These are phyloP conservation scores for Enteromius unitaeniatus DNA, from an alignment of 2,797 vertebrate genomes.

Conservation along the genomic window DNA sequence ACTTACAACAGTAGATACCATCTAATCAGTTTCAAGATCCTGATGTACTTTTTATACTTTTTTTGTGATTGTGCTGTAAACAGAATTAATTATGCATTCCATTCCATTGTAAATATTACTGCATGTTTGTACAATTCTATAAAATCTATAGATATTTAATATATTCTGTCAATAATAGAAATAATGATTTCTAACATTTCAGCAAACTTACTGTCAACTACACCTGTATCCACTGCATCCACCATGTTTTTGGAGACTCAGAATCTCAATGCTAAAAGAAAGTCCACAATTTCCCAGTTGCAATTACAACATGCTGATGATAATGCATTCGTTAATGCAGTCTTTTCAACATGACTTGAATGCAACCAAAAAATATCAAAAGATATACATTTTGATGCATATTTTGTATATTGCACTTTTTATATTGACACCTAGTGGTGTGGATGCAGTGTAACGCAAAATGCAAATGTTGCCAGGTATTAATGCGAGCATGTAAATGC, in stretches of 20 bases:
- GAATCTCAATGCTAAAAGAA: not conserved
- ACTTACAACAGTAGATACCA: not conserved
- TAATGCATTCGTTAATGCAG: not conserved
- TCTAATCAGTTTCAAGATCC: conserved; percentile 1
- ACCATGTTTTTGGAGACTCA: not conserved
- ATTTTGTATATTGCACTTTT: not conserved
- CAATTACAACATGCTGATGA: not conserved
- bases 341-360: not conserved
- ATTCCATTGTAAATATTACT: not conserved
- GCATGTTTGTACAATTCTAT: not conserved
- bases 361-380: not conserved
- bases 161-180: not conserved
- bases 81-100: not conserved
- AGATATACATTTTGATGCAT: no score
- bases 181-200: not conserved
- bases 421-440: not conserved
- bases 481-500: not conserved
- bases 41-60: not conserved
- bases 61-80: not conserved
- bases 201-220: not conserved
- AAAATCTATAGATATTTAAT: not conserved
- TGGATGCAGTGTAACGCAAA: not conserved
- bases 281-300: not conserved
- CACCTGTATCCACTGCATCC: not conserved
- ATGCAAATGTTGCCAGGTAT: not conserved